phyloP scores from a whole-genome alignment of 2,113 vertebrate genomes.

The Colius striatus region DNA sequence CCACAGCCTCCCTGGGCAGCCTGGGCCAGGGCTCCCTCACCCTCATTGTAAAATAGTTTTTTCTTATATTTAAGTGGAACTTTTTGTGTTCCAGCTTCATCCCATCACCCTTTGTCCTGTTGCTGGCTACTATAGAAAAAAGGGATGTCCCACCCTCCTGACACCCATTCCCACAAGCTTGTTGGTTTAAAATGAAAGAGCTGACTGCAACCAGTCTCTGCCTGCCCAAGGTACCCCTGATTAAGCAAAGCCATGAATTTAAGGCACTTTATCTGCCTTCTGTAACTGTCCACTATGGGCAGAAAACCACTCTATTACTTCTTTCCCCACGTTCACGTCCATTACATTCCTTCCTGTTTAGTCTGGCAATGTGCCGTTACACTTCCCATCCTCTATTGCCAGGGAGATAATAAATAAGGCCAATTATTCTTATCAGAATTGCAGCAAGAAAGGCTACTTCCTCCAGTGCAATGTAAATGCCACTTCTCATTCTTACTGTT shows the following conservation, averaged over 20 bases:
- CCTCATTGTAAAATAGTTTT: no score
- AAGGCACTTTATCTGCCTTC: not conserved
- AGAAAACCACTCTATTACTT: not conserved
- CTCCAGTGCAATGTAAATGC: constrained; percentile 40
- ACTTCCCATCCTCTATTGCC: not conserved
- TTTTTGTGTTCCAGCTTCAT: no score
- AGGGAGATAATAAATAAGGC: constrained; percentile 38
- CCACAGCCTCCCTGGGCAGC: no score
- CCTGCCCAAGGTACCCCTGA: not conserved
- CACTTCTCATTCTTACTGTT: constrained; percentile 56
- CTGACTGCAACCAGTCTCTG: not conserved
- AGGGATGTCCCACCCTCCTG: no score
- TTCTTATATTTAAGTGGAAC: no score
- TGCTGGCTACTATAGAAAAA: no score
- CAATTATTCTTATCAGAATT: constrained; percentile 19
- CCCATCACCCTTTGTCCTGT: no score
- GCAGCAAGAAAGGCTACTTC: not conserved
- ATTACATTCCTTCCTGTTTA: not conserved
- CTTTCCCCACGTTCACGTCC: not conserved
- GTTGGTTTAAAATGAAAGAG: not conserved
- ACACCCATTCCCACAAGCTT: not conserved
- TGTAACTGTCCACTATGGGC: not conserved
- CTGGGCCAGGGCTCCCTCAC: no score
- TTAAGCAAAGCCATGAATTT: not conserved
- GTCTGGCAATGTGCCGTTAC: not conserved